phyloP scores from a whole-genome alignment of 2,113 vertebrate genomes.

The Ursus arctos region DNA sequence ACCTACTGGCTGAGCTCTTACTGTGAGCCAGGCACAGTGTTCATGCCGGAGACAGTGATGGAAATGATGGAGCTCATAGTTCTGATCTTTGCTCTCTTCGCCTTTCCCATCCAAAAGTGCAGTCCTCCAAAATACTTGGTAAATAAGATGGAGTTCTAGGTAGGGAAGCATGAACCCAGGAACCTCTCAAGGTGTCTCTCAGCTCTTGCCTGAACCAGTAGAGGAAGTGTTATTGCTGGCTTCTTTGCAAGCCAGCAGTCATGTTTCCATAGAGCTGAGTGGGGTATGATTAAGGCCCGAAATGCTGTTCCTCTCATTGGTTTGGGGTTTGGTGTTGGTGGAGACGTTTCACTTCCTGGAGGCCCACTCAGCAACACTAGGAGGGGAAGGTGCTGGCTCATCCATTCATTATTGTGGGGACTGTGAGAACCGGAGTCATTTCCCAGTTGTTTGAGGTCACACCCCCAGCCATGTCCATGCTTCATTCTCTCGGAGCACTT shows the following conservation, averaged over 20 bases:
- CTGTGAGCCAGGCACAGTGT: background rate
- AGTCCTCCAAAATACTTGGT: background rate
- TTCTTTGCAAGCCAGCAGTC: constrained; percentile 55
- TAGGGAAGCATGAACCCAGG: constrained; percentile 46
- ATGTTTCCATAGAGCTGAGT: constrained; percentile 64
- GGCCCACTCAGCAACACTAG: constrained; percentile 32
- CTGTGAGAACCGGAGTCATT: constrained; percentile 72
- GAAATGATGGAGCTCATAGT: background rate
- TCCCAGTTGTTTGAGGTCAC: constrained; percentile 45
- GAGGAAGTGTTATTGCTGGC: constrained; percentile 68
- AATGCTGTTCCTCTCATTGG: background rate
- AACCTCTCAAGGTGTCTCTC: constrained; percentile 29
- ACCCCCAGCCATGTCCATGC: background rate
- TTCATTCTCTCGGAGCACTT: constrained; percentile 50
- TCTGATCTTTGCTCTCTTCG: background rate
- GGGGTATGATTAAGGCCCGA: constrained; percentile 57
- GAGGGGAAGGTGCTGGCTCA: constrained; percentile 69
- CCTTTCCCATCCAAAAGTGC: background rate
- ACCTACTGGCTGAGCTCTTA: background rate
- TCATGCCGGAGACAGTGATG: background rate
- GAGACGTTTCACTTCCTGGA: constrained; percentile 71
- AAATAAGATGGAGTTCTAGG: constrained; percentile 39
- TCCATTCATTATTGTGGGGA: background rate
- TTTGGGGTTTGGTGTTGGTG: constrained; percentile 65
- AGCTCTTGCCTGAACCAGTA: background rate